Evolutionary conservation across 2,888 invertebrate species (phyloP), one percentile per base, ranked within the genome.

Genomic region (Blera fallax): DNA sequence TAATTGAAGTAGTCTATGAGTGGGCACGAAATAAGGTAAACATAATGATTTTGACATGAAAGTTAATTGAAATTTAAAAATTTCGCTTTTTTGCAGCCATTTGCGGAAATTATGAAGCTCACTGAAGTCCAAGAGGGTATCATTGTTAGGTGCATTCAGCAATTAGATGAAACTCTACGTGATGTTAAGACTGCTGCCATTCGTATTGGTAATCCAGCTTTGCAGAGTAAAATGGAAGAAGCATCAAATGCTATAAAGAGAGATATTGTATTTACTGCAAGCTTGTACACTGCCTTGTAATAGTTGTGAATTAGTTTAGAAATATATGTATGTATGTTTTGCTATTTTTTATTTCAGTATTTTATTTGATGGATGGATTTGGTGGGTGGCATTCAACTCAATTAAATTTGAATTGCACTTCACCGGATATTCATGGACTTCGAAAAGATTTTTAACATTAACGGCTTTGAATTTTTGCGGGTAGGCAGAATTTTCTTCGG

Each of bases 81-180:
- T 54, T 21, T 10, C 8, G 7, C 29, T 45, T 65, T 74, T 14
- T 82, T 90, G 89, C 91, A 98, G 94, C 96, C 98, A 0, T 99
- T 99, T 92, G 95, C 97, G 0, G 96, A 98, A 89, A 98, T 99
- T 80, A 98, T 98, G 95, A 94, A 95, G 88, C 92, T 98, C 69
- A 99, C 98, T 0, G 97, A 98, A 87, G 96, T 98, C 0, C 99
- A 99, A 91, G 99, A 99, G 91, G 99, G 99, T 0, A 97, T 99
- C 84, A 99, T 99, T 88, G 99, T 99, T 0, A 94, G 99, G 62
- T 98, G 98, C 90, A 99, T 99, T 87, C 99, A 99, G 90, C 96
- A 99, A 90, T 92, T 99, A 40, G 97, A 98, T 90, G 99, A 99
- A 94, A 95, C 95, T 0, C 94, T 99, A 88, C 94, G 95, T 50